Conservation (phyloP, 2,113 vertebrate genomes). For the Upupa epops region DNA sequence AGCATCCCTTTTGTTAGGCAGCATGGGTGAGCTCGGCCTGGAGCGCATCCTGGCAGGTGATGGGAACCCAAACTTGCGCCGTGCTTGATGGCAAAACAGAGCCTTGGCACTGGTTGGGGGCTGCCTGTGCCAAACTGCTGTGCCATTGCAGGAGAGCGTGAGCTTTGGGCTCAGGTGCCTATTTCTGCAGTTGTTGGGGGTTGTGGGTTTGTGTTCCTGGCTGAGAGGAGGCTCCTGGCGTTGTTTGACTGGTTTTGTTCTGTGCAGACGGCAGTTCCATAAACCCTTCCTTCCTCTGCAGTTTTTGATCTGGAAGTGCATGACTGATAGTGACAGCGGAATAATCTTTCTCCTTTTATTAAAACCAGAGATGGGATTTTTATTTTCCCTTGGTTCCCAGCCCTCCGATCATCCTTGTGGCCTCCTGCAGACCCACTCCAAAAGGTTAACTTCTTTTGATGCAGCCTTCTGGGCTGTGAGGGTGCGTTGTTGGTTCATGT, state of each 20-base stretch:
- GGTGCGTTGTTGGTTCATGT: no score
- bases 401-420: no score
- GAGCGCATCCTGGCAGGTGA: neutral
- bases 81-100: neutral
- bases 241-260: neutral
- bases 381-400: neutral
- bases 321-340: neutral
- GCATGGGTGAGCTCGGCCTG: neutral
- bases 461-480: no score
- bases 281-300: neutral
- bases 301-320: neutral
- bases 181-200: neutral
- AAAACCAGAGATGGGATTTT: neutral
- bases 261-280: neutral
- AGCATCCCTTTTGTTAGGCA: accelerated
- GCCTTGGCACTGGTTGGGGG: neutral
- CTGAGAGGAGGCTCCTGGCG: neutral
- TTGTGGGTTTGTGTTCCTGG: neutral
- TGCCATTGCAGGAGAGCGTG: neutral
- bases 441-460: no score
- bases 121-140: neutral
- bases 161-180: neutral
- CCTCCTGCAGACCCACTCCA: no score
- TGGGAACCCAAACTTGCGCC: neutral
- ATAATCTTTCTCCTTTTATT: neutral